Percentiles rank a stretch among this genome's conserved stretches.
Evolutionary conservation across 2,797 vertebrate species (phyloP).

Genomic region (Spinus pinus): DNA sequence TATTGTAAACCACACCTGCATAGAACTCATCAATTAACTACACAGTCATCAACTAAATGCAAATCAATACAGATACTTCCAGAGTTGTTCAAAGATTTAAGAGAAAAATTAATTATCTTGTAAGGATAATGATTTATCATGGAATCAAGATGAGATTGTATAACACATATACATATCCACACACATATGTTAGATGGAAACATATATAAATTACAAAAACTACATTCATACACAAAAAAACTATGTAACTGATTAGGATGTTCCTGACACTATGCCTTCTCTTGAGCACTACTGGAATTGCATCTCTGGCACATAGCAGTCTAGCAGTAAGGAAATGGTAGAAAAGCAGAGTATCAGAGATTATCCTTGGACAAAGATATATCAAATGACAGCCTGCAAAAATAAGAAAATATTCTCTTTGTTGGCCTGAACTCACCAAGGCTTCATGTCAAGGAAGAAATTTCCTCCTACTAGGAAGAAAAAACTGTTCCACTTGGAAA

Average conservation of each 20-base stretch:
- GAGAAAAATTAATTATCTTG: not conserved
- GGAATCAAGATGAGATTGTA: not conserved
- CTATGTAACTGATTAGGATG: not conserved
- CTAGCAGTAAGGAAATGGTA: not conserved
- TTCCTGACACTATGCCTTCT: not conserved
- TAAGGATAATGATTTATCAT: not conserved
- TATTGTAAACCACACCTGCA: not conserved
- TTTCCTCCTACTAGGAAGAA: not conserved
- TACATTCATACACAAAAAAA: not conserved
- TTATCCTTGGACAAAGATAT: conserved; percentile 3
- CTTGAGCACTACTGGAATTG: not conserved
- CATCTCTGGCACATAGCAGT: not conserved
- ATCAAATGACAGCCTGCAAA: not conserved
- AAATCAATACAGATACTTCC: not conserved
- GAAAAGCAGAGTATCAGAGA: not conserved
- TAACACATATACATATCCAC: not conserved
- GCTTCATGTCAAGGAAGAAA: not conserved
- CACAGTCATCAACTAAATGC: not conserved
- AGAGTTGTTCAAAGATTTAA: not conserved
- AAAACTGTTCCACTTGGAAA: not conserved
- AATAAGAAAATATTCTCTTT: not conserved
- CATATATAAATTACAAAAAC: not conserved
- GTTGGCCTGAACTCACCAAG: not conserved
- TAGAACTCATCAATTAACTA: not conserved
- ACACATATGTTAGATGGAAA: not conserved